Base-by-base conservation (phyloP, 2,113 vertebrate genomes). In the Lota lota region DNA sequence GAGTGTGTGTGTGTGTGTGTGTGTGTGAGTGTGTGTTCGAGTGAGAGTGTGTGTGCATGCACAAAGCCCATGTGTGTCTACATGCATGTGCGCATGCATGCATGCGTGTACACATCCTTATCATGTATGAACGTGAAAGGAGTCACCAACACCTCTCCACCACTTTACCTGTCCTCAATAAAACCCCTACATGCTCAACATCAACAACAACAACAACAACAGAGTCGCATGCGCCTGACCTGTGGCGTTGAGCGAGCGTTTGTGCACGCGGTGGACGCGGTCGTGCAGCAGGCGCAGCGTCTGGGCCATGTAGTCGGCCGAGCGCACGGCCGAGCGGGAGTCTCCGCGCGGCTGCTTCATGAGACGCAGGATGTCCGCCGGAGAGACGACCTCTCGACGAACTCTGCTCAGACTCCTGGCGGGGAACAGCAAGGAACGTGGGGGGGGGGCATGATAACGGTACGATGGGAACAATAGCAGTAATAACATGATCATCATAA, bases 271-370 rank as follows among this genome's bases (percentile, higher is more conserved):
- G 50, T 18, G 81, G 50, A 92, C 76, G 82, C 86, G 94, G 54
- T 91, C 78, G 0, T 91, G 88, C 83, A 98, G 83, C 74, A 98
- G 90, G 28, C 71, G 76, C 2, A 96, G 79, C 19, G 94, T 91
- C 74, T 93, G 93, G 0, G 87, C 89, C 85, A 95, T 76, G 64
- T 95, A 96, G 79, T 96, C 95, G 0, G 95, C 96, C 1, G 95
- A 92, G 65, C 91, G 77, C 17, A 91, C 90, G 0, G 90, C 92
- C 0, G 68, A 76, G 57, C 92, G 87, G 0, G 94, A 93, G 14
- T 81, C 88, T 0, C 81, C 90, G n/a, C 91, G 85, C 0, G 94
- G 94, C 86, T 95, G 95, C 85, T 95, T 97, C 80, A 96, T 85
- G 15, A 93, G 93, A 0, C 93, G 88, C 47, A 97, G 90, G 1